These are phyloP conservation scores for Ylistrum balloti DNA, from an alignment of 1,140 invertebrate genomes.

Conservation along the genomic window DNA sequence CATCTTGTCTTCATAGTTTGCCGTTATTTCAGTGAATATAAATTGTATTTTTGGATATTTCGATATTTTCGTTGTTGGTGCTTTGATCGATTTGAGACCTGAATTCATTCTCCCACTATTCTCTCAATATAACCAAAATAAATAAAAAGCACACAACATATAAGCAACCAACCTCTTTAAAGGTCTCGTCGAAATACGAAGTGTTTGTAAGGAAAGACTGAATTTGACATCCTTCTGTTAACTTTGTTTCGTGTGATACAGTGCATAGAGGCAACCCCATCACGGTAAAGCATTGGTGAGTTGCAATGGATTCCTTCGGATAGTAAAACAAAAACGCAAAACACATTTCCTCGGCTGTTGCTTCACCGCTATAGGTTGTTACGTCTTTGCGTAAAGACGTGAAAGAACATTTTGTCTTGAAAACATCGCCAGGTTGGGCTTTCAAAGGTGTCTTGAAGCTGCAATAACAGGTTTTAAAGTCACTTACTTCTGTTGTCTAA, in stretches of 20 bases:
- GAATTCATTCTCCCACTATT: too few species aligned
- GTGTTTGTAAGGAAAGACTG: not conserved
- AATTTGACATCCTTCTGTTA: not conserved
- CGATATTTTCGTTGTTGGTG: too few species aligned
- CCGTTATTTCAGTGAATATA: too few species aligned
- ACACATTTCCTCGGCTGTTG: slow-evolving; percentile 55
- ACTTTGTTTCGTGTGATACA: not conserved
- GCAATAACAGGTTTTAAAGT: too few species aligned
- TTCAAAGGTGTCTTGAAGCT: slow-evolving; percentile 43
- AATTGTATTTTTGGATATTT: too few species aligned
- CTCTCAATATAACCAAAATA: too few species aligned
- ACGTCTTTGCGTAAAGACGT: not conserved
- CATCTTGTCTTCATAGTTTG: too few species aligned
- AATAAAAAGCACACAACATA: too few species aligned
- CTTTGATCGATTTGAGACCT: too few species aligned
- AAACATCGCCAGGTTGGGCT: slow-evolving; percentile 43
- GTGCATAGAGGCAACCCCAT: slow-evolving; percentile 10
- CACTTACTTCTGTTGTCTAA: too few species aligned
- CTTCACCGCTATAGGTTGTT: slow-evolving; percentile 45
- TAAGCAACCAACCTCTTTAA: not conserved
- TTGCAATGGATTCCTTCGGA: slow-evolving; percentile 44
- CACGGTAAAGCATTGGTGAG: slow-evolving; percentile 36
- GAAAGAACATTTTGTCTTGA: slow-evolving; percentile 44
- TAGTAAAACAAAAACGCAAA: slow-evolving; percentile 48
- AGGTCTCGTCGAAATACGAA: not conserved